Conservation (phyloP, 2,113 vertebrate species). For the Sceloporus tristichus region DNA sequence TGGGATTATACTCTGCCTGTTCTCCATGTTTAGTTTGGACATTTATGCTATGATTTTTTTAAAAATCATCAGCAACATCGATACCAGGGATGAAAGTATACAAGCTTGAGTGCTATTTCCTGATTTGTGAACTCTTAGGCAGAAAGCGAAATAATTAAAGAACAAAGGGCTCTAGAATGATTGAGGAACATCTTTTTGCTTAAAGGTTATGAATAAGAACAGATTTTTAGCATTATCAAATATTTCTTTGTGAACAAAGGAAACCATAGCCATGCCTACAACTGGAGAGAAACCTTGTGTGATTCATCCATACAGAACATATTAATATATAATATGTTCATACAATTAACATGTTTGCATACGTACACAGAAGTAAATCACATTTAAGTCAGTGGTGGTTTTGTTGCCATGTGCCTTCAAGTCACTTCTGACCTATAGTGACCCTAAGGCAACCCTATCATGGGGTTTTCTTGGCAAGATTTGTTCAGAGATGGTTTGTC, state of each 20-base stretch:
- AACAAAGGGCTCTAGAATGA: constrained; percentile 15
- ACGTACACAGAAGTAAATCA: neutral
- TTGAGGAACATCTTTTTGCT: constrained; percentile 32
- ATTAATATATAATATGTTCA: neutral
- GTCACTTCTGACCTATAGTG: too few relatives aligned
- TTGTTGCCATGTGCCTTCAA: too few relatives aligned
- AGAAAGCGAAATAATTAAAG: constrained; percentile 49
- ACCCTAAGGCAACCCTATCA: too few relatives aligned
- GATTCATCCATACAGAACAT: neutral
- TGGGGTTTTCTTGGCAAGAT: too few relatives aligned
- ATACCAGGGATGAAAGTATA: too few relatives aligned
- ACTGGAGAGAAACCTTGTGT: neutral
- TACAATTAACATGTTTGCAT: neutral
- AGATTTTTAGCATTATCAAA: constrained; percentile 40
- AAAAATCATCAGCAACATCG: neutral
- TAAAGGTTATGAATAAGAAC: constrained; percentile 37
- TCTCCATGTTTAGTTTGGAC: neutral
- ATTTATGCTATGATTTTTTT: neutral
- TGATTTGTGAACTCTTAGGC: constrained; percentile 31
- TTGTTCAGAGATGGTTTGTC: too few relatives aligned
- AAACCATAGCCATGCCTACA: neutral
- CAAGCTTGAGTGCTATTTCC: constrained; percentile 13
- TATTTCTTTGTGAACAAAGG: neutral
- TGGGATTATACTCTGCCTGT: neutral
- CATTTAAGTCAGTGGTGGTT: neutral